Conservation (phyloP, 2,888 invertebrate species). For the Drosophila longiperda region DNA sequence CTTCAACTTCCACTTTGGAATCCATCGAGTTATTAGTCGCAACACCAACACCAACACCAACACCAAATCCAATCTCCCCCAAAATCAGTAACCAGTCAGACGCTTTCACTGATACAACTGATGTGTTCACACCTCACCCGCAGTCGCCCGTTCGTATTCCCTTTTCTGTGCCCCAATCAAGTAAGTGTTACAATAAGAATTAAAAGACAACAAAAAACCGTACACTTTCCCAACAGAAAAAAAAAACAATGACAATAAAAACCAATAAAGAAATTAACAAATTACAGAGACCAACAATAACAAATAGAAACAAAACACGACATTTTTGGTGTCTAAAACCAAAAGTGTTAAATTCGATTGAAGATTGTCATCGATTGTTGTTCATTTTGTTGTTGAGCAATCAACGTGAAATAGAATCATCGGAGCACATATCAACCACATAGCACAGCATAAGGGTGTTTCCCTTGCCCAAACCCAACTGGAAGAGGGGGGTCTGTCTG, state of each 20-base stretch:
- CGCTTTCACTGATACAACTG: constrained; percentile 50
- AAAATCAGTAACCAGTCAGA: constrained; percentile 31
- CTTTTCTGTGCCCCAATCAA: constrained; percentile 36
- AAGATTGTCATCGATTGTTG: constrained; percentile 70
- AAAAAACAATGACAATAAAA: constrained; percentile 72
- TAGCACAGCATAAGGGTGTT: constrained; percentile 47
- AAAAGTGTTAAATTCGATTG: constrained; percentile 75
- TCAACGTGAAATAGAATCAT: constrained; percentile 47
- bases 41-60: constrained; percentile 37
- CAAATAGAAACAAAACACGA: constrained; percentile 42
- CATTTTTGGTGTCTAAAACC: constrained; percentile 12
- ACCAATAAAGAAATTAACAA: constrained; percentile 82
- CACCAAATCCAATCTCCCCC: constrained; percentile 17
- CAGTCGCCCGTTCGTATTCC: not conserved
- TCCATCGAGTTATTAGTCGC: constrained; percentile 55
- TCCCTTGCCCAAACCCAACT: constrained; percentile 32
- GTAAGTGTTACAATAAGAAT: constrained; percentile 65
- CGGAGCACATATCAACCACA: constrained; percentile 17
- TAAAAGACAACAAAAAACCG: constrained; percentile 39
- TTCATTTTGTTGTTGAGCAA: constrained; percentile 30
- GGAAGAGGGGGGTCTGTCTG: not conserved
- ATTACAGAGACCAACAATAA: constrained; percentile 53
- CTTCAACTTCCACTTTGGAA: constrained; percentile 18
- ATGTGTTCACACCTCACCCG: not conserved
- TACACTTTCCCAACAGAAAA: constrained; percentile 43